phyloP scores from a whole-genome alignment of 2,888 invertebrate species.

The Electrophaes corylata region DNA sequence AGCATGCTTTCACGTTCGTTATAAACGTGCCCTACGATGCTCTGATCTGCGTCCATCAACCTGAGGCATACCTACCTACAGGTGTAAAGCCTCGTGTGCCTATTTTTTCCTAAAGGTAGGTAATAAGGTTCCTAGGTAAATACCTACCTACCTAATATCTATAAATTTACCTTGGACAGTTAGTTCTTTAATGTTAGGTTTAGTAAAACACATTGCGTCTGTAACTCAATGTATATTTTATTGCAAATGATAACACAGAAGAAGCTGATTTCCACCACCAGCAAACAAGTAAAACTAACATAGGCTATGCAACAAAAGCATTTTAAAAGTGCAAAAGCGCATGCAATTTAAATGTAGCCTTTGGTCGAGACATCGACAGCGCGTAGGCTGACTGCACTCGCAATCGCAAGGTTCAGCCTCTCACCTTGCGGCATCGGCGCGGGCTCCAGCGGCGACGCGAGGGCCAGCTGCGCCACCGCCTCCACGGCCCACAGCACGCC shows the following conservation, averaged over 20 bases:
- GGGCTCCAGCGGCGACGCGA: constrained; percentile 75
- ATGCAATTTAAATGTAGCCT: constrained; percentile 47
- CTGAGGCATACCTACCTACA: no score
- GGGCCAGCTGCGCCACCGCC: constrained; percentile 69
- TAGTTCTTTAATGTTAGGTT: neutral
- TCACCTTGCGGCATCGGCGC: constrained; percentile 74
- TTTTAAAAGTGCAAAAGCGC: constrained; percentile 45
- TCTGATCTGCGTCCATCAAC: no score
- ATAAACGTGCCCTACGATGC: no score
- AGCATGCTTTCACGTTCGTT: no score
- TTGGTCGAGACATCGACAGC: constrained; percentile 41
- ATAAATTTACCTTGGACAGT: neutral
- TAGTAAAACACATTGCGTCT: constrained; percentile 2
- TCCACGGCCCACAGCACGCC: constrained; percentile 76
- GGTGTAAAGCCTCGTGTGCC: no score
- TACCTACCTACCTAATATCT: no score
- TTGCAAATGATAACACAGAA: constrained; percentile 13
- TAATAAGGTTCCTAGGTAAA: no score
- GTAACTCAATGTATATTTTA: neutral
- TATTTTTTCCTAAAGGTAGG: no score
- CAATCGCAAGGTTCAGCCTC: constrained; percentile 64
- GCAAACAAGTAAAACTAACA: constrained; percentile 10
- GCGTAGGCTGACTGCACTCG: constrained; percentile 48
- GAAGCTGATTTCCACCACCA: constrained; percentile 9
- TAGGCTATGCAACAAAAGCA: constrained; percentile 26